Percentiles rank a stretch among this genome's conserved stretches.
Evolutionary conservation across 1,140 invertebrate genomes (phyloP).

Genomic region (Aphis gossypii): DNA sequence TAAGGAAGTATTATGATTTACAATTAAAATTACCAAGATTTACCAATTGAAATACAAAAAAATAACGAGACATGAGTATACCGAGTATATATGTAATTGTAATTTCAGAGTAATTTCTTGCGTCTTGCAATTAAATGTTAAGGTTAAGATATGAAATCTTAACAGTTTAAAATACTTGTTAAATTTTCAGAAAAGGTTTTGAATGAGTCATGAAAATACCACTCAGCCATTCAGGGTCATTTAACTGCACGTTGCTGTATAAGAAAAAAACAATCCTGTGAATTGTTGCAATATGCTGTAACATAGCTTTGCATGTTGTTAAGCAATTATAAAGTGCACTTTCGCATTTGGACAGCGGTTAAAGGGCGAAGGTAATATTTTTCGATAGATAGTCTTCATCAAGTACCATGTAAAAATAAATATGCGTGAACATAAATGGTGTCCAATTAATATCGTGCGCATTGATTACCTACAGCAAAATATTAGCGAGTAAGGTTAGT

Average conservation of each 20-base stretch:
- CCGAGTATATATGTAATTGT: not conserved
- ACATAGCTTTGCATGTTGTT: not conserved
- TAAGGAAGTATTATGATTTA: not conserved
- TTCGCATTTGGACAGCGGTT: not conserved
- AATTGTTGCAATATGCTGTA: not conserved
- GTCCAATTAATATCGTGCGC: not conserved
- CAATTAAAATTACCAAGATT: not conserved
- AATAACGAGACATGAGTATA: not conserved
- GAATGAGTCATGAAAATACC: conserved; percentile 25
- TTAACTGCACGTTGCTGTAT: not conserved
- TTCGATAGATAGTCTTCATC: not conserved
- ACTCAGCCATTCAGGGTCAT: conserved; percentile 17
- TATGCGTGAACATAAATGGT: not conserved
- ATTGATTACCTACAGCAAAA: not conserved
- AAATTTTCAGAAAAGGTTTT: conserved; percentile 11
- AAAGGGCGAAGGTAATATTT: conserved; percentile 8
- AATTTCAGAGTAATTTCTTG: not conserved
- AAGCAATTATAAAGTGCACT: not conserved
- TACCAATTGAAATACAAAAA: not conserved
- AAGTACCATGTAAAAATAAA: not conserved
- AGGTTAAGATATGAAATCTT: conserved; percentile 20
- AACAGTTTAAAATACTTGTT: not conserved
- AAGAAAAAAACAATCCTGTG: not conserved
- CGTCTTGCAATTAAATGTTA: not conserved
- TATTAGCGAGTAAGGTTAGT: not conserved